These are phyloP conservation scores for Graphium colonna DNA, from an alignment of 2,888 invertebrate genomes.

Conservation along the genomic window DNA sequence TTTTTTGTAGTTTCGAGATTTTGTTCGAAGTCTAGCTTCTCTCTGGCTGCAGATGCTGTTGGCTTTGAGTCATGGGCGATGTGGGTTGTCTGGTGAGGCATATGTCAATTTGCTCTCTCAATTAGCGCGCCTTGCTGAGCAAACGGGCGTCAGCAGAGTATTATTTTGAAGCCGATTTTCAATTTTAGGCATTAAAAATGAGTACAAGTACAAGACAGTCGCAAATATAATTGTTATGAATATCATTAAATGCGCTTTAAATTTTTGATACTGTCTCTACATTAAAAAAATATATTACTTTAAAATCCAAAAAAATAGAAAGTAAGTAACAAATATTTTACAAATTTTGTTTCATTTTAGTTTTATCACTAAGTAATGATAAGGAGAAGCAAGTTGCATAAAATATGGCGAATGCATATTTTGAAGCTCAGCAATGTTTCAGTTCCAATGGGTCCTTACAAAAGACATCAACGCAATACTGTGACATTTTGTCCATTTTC, in stretches of 20 bases:
- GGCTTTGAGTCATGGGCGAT: constrained; percentile 14
- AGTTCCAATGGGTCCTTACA: constrained; percentile 25
- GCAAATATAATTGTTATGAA: background rate
- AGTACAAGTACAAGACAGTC: background rate
- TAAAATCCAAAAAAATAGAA: background rate
- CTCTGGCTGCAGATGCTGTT: constrained; percentile 7
- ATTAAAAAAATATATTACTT: no score
- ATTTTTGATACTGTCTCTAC: no score
- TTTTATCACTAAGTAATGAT: background rate
- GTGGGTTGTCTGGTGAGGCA: constrained; percentile 12
- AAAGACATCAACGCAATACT: constrained; percentile 40
- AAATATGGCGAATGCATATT: background rate
- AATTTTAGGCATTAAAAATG: background rate
- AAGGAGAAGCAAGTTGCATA: background rate
- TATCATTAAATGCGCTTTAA: background rate
- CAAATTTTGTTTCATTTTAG: background rate
- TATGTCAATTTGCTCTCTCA: constrained; percentile 10
- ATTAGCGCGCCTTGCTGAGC: constrained; percentile 3
- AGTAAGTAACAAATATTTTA: background rate
- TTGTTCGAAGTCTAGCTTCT: background rate
- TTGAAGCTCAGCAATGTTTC: background rate
- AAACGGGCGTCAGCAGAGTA: background rate
- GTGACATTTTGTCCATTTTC: background rate
- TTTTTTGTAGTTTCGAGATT: no score
- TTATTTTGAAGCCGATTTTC: background rate